Percentiles rank a stretch among this genome's conserved stretches.
These are phyloP conservation scores for Drosophila kambysellisi DNA, from an alignment of 2,888 invertebrate genomes.

Conservation along the genomic window DNA sequence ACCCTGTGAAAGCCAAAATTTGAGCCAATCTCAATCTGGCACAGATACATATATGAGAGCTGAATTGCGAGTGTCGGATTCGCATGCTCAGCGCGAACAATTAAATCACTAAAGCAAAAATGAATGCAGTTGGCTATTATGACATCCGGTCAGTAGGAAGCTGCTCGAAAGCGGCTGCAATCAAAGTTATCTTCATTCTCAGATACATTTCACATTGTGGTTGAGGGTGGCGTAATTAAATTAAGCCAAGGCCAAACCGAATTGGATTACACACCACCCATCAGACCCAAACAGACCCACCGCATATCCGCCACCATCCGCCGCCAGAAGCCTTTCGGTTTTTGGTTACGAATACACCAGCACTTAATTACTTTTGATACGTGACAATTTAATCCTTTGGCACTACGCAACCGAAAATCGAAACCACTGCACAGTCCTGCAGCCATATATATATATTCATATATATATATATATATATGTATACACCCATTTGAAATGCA, in stretches of 20 bases:
- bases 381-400: conserved; percentile 68
- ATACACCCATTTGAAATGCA: conserved; percentile 7
- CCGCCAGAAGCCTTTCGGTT: conserved; percentile 22
- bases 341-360: conserved; percentile 41
- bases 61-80: conserved; percentile 33
- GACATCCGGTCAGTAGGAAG: conserved; percentile 25
- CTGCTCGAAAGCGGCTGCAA: conserved; percentile 37
- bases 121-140: conserved; percentile 41
- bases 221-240: conserved; percentile 57
- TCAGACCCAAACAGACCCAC: conserved; percentile 3
- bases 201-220: conserved; percentile 37
- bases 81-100: conserved; percentile 40
- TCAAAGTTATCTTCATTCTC: conserved; percentile 30
- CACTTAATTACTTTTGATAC: conserved; percentile 72
- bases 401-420: conserved; percentile 42
- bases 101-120: conserved; percentile 39
- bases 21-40: conserved; percentile 38
- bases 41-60: conserved; percentile 15
- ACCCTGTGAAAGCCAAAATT: conserved; percentile 5
- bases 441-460: not conserved
- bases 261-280: conserved; percentile 46
- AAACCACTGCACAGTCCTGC: conserved; percentile 29
- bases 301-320: not conserved
- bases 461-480: not conserved
- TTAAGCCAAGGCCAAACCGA: conserved; percentile 60